Evolutionary conservation across 2,113 vertebrate species (phyloP), one percentile per base, ranked within the genome.

Genomic region (Dolichallabes microphthalmus): DNA sequence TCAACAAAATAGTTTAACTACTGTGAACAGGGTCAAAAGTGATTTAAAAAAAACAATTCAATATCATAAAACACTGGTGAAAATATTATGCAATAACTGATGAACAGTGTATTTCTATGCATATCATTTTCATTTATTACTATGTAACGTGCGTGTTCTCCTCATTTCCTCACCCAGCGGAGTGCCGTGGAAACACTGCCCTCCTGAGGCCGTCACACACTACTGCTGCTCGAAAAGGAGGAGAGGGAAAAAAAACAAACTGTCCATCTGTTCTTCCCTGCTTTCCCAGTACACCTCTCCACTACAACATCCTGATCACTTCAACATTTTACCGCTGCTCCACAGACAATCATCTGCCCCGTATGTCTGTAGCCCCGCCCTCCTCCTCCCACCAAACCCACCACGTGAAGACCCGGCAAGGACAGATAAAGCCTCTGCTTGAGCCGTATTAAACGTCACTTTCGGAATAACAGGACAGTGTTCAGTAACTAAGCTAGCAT

Each of bases 111-210:
- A 1, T 74, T 19, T 14, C 22, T 74, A 20, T 8, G 1, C 27
- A 4, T 8, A 35, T 35, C 32, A 73, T 45, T 73, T 45, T 50
- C 1, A 25, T 14, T 74, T 50, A 25, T 13, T 25, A 20, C 39
- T 27, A 11, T 27, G 58, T 50, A 5, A 8, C 12, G 4, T 4
- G 0, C 9, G 9, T 25, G 4, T 64, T 19, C 50, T 66, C 12
- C 50, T 69, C 2, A 0, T 73, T 83, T 85, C 50, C 53, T 50
- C 52, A 25, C n/a, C 45, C 17, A 3, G 66, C 58, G 32, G 55
- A 83, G 82, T 68, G 77, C 76, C 68, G 76, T 80, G 87, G 73
- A 63, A 82, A 88, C 85, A 82, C 82, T 84, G 76, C 73, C 66
- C 50, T 53, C 74, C 52, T 80, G 82, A 35, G 66, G 64, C 61